phyloP scores from a whole-genome alignment of 2,797 vertebrate species.

The Aeoliscus strigatus region DNA sequence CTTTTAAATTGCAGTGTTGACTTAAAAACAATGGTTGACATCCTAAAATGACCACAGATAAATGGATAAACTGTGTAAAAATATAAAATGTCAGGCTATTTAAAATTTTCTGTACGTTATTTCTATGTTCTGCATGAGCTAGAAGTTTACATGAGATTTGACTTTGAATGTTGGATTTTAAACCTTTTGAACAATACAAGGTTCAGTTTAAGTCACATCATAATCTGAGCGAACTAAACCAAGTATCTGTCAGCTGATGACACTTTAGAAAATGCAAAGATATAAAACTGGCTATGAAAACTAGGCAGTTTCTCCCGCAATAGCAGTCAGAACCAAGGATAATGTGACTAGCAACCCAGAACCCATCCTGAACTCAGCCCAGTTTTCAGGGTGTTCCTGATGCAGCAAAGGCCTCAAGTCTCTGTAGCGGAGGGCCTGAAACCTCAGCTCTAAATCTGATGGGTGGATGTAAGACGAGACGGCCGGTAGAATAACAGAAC shows the following conservation, averaged over 20 bases:
- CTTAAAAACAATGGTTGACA: too few relatives aligned
- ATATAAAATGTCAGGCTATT: too few relatives aligned
- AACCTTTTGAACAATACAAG: constrained; percentile 9
- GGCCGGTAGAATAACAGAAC: constrained; percentile 69
- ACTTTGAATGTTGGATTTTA: background rate
- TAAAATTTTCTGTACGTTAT: too few relatives aligned
- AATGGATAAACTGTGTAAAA: too few relatives aligned
- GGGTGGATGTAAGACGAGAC: constrained; percentile 69
- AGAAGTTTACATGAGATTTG: too few relatives aligned
- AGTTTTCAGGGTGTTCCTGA: too few relatives aligned
- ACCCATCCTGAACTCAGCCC: constrained; percentile 46
- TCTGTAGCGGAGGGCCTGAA: constrained; percentile 51
- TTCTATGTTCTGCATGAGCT: too few relatives aligned
- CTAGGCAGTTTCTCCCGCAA: constrained; percentile 27
- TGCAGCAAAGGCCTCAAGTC: constrained; percentile 38
- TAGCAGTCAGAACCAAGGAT: constrained; percentile 35
- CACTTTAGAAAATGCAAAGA: constrained; percentile 14
- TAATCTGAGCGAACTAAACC: background rate
- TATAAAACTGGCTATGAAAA: constrained; percentile 21
- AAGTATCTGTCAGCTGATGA: constrained; percentile 14
- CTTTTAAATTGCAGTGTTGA: too few relatives aligned
- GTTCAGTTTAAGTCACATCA: constrained; percentile 16
- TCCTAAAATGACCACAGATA: too few relatives aligned
- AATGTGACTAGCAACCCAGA: constrained; percentile 28
- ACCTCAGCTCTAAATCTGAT: constrained; percentile 68